phyloP scores from a whole-genome alignment of 2,797 vertebrate genomes.

The Notolabrus celidotus region DNA sequence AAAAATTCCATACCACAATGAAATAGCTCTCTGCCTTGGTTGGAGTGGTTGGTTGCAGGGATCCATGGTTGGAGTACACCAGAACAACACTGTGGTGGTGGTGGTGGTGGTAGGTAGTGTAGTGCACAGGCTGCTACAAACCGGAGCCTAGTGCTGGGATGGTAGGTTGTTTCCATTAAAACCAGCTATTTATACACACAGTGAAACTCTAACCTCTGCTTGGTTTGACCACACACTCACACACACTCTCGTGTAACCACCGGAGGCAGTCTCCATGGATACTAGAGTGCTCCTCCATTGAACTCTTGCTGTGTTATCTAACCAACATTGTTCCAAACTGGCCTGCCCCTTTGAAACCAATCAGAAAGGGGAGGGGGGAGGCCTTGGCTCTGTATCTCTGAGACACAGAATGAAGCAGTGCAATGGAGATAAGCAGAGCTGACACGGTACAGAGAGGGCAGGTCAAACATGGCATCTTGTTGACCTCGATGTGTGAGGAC shows the following conservation, averaged over 20 bases:
- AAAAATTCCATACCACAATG: too few species aligned
- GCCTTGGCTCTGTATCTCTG: conserved; percentile 19
- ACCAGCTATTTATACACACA: conserved; percentile 68
- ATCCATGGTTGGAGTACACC: too few species aligned
- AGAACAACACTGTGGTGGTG: too few species aligned
- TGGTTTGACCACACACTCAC: conserved; percentile 43
- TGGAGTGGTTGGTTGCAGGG: too few species aligned
- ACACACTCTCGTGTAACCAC: conserved; percentile 46
- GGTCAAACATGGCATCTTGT: conserved; percentile 43
- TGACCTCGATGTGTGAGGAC: conserved; percentile 58
- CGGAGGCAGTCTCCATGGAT: conserved; percentile 74
- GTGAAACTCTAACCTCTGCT: conserved; percentile 61
- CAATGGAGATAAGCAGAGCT: conserved; percentile 32
- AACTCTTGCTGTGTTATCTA: conserved; percentile 50
- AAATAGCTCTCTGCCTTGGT: too few species aligned
- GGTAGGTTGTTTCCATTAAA: conserved; percentile 59
- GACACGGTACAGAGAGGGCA: conserved; percentile 15
- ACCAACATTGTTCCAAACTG: conserved; percentile 39
- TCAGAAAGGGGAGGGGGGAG: conserved; percentile 16
- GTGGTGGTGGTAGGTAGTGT: too few species aligned
- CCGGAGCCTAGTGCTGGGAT: conserved; percentile 36
- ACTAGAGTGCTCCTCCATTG: conserved; percentile 57
- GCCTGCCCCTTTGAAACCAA: conserved; percentile 40
- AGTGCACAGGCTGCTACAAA: not conserved
- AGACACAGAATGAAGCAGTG: conserved; percentile 7